These are phyloP conservation scores for Vultur gryphus DNA, from an alignment of 2,797 vertebrate species.

Conservation along the genomic window DNA sequence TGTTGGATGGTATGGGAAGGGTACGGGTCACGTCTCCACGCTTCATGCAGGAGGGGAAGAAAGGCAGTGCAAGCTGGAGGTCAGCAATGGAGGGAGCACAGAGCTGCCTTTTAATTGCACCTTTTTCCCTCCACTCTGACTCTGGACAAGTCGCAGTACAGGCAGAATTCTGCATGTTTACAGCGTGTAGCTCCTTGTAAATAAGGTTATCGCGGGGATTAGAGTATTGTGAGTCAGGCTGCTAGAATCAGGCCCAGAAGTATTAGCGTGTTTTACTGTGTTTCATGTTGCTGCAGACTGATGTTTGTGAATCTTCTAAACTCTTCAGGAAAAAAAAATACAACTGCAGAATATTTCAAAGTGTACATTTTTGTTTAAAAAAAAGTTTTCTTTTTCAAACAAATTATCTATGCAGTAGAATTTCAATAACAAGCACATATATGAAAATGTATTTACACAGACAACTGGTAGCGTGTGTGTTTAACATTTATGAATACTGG, in stretches of 20 bases:
- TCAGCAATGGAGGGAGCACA: neutral
- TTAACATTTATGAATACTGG: slow-evolving; percentile 11
- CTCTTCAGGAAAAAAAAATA: neutral
- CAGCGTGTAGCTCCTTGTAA: neutral
- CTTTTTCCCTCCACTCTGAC: neutral
- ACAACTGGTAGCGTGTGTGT: neutral
- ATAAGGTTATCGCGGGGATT: neutral
- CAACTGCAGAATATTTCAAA: neutral
- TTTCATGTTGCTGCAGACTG: neutral
- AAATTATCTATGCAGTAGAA: neutral
- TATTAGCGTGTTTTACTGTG: neutral
- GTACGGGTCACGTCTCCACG: neutral
- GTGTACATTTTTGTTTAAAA: neutral
- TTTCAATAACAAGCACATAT: neutral
- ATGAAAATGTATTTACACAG: neutral
- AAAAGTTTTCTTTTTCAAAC: neutral
- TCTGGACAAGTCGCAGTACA: neutral
- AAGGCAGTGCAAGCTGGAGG: neutral
- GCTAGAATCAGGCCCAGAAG: neutral
- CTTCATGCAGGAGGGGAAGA: neutral
- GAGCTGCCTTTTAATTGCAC: neutral
- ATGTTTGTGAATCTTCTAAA: neutral
- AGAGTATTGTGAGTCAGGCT: neutral
- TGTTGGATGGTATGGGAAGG: neutral
- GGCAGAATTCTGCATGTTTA: neutral